phyloP scores from a whole-genome alignment of 2,797 vertebrate species.

The Diplodus puntazzo region DNA sequence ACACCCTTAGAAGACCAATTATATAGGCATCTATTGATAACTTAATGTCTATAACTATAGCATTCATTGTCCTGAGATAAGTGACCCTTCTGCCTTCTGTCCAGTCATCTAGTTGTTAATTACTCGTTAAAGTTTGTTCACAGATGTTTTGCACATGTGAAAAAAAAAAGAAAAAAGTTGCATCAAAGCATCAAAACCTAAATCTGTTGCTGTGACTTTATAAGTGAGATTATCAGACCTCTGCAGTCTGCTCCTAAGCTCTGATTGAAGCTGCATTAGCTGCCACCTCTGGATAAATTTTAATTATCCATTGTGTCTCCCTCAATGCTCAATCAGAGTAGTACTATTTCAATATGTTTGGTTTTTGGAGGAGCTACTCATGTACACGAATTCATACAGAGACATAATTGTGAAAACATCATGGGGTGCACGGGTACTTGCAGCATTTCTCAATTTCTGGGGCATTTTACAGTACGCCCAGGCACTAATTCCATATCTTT shows the following conservation, averaged over 20 bases:
- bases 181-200: no score
- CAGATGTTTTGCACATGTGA: no score
- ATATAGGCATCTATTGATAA: background rate
- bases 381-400: background rate
- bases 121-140: background rate
- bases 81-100: background rate
- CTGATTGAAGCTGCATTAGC: background rate
- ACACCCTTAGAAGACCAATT: no score
- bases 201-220: no score
- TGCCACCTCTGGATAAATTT: background rate
- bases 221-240: background rate
- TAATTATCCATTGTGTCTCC: background rate
- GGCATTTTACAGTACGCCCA: background rate
- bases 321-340: background rate
- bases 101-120: background rate
- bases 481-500: background rate
- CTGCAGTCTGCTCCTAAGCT: background rate
- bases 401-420: background rate
- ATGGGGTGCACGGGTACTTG: background rate
- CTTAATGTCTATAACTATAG: background rate
- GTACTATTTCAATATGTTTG: no score
- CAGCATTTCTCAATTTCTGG: background rate
- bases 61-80: background rate
- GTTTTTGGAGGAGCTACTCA: background rate
- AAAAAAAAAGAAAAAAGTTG: no score